Evolutionary conservation across 1,140 invertebrate species (phyloP), one percentile per base, ranked within the genome.

Genomic region (Trissolcus basalis): DNA sequence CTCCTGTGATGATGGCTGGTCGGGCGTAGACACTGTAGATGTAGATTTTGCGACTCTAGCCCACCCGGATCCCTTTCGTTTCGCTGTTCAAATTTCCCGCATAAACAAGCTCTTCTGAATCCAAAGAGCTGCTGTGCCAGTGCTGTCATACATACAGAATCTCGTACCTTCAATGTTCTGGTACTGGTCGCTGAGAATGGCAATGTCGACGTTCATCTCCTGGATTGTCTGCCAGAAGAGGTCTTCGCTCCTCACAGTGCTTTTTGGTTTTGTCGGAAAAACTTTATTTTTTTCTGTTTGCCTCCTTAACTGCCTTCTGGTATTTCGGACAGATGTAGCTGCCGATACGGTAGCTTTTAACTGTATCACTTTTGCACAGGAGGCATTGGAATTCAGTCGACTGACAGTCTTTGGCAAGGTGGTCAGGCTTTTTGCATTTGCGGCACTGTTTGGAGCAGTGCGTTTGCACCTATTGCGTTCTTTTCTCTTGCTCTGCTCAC

Each of bases 371-470:
- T n/a, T 47, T 0, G 10, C 58, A 49, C 8, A 61, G 35, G 1
- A 60, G 9, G n/a, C 58, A 49, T 15, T 10, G 33, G 33, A 6
- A 35, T 13, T 16, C 14, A 47, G 11, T 7, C 44, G 35, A 10
- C 0, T 14, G 14, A 44, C 72, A 77, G 5, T 14, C 27, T 14
- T 39, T 39, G 4, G 41, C 47, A 1, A 14, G 27, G 47, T 78
- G 78, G 6, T 64, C 78, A 11, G 39, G 59, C 33, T 70, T 59
- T 2, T 74, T 70, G 33, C 75, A 78, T 55, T 44, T 69, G n/a
- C 16, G 35, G 47, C 70, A 78, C 1, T 10, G 7, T 10, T 65
- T 74, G 1, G 49, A 59, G 15, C 64, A 59, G 48, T 80, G 9
- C 48, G 14, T 10, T 33, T 19, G 9, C 48, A 50, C 10, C 19